Percentiles rank a stretch among this genome's conserved stretches.
Conservation (phyloP, 2,888 invertebrate species). For the Dryomyza anilis region DNA sequence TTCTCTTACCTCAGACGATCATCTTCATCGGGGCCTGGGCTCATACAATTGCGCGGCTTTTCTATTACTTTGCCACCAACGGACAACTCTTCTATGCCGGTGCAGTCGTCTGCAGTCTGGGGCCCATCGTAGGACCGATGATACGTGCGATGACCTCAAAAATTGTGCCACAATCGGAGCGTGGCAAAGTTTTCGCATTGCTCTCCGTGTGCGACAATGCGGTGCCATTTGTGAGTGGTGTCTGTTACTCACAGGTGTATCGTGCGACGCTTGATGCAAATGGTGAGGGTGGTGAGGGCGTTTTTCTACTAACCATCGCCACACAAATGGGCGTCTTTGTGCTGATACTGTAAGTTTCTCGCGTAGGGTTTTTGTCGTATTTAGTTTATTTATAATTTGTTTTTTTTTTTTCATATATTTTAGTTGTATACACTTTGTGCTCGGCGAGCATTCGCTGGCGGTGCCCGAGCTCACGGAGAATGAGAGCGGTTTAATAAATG, state of each 20-base stretch:
- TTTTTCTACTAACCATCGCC: slow-evolving; percentile 74
- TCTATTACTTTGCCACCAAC: slow-evolving; percentile 68
- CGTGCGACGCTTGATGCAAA: slow-evolving; percentile 69
- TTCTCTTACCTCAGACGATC: slow-evolving; percentile 63
- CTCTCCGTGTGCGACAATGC: slow-evolving; percentile 82
- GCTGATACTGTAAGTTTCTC: slow-evolving; percentile 69
- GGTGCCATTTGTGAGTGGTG: slow-evolving; percentile 75
- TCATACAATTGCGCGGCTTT: slow-evolving; percentile 71
- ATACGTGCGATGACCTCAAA: slow-evolving; percentile 84
- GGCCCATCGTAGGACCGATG: slow-evolving; percentile 79
- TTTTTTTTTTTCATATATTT: background rate
- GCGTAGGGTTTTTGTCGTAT: background rate
- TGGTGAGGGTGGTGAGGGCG: slow-evolving; percentile 65
- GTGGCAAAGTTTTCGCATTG: slow-evolving; percentile 80
- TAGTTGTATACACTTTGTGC: slow-evolving; percentile 57
- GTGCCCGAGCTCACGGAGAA: slow-evolving; percentile 49
- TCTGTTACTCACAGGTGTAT: slow-evolving; percentile 74
- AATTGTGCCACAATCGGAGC: slow-evolving; percentile 71
- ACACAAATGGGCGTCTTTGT: slow-evolving; percentile 73
- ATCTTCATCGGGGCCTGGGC: slow-evolving; percentile 74
- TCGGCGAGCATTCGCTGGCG: slow-evolving; percentile 50
- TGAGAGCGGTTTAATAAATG: slow-evolving; percentile 34
- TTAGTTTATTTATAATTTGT: background rate
- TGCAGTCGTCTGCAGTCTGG: slow-evolving; percentile 75
- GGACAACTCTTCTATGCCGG: slow-evolving; percentile 72